Conservation (phyloP, 2,888 invertebrate genomes). For the Flexamia atlantica region DNA sequence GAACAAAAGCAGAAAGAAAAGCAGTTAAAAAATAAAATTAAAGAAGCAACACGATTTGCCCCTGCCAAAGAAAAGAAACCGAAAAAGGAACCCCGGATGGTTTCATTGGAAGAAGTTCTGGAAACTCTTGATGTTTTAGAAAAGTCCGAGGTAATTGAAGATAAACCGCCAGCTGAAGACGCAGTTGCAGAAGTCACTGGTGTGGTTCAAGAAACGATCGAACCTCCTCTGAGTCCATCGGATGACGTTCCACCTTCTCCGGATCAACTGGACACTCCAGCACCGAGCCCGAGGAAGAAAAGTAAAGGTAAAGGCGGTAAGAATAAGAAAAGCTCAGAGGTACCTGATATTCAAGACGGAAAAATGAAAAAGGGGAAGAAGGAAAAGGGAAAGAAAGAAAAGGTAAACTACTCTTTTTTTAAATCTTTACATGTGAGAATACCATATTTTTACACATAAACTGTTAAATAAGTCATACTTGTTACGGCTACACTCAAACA, state of each 20-base stretch:
- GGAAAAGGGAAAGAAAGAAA: conserved; percentile 4
- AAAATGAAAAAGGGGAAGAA: background rate
- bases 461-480: too few species aligned
- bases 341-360: background rate
- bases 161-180: background rate
- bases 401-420: background rate
- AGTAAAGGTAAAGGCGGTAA: conserved; percentile 18
- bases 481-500: too few species aligned
- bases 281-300: background rate
- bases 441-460: too few species aligned
- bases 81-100: background rate
- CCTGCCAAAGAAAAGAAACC: background rate
- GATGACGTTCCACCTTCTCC: background rate
- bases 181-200: background rate
- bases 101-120: background rate
- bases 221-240: background rate
- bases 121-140: background rate
- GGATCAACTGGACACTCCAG: background rate
- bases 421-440: too few species aligned
- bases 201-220: background rate
- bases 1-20: conserved; percentile 49
- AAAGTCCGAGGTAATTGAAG: background rate
- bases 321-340: conserved; percentile 13
- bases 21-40: background rate
- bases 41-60: background rate